Evolutionary conservation across 1,140 invertebrate species (phyloP).

Genomic region (Drosophila trapezifrons): DNA sequence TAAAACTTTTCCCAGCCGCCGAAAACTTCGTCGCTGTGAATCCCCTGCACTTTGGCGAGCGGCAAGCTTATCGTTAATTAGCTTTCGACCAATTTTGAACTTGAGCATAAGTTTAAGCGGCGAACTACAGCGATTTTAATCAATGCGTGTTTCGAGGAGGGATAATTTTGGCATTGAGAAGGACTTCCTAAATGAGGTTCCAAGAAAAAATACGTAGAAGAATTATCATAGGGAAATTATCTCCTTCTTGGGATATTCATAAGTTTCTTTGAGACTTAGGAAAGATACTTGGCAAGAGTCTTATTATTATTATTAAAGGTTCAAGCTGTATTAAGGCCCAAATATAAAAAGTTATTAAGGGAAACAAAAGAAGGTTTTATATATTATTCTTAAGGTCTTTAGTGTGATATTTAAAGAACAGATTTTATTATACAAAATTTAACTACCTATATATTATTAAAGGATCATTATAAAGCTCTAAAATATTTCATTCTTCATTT

Average conservation of each 20-base stretch:
- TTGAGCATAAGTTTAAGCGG: constrained; percentile 70
- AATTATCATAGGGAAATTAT: background rate
- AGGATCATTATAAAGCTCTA: too few relatives aligned
- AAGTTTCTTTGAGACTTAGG: background rate
- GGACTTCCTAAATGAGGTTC: background rate
- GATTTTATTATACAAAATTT: too few relatives aligned
- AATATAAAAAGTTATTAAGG: too few relatives aligned
- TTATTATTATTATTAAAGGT: background rate
- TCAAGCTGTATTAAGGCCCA: too few relatives aligned
- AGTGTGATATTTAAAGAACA: too few relatives aligned
- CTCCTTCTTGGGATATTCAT: background rate
- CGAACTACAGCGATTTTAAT: constrained; percentile 53
- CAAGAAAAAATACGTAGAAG: background rate
- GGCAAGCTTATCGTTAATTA: constrained; percentile 76
- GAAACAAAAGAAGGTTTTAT: background rate
- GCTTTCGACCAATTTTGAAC: constrained; percentile 75
- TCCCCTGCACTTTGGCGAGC: constrained; percentile 36
- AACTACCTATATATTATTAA: too few relatives aligned
- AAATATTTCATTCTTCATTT: too few relatives aligned
- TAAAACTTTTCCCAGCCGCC: constrained; percentile 61
- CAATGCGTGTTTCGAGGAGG: constrained; percentile 47
- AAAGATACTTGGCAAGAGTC: background rate
- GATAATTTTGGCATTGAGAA: background rate
- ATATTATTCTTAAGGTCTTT: background rate
- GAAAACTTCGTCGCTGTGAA: constrained; percentile 46